Evolutionary conservation across 2,888 invertebrate genomes (phyloP).

Genomic region (Amitus sp.): DNA sequence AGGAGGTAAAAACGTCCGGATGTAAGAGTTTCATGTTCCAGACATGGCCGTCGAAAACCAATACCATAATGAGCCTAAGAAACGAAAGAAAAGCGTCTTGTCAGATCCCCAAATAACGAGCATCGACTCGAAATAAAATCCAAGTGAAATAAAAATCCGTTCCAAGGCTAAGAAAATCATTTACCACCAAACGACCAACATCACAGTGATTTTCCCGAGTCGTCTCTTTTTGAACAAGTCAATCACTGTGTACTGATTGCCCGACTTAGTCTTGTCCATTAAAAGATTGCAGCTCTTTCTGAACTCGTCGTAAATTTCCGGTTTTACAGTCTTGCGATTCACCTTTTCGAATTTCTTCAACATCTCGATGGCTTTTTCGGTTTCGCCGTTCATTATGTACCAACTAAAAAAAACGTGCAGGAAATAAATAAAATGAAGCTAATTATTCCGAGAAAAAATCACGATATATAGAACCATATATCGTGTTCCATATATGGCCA

Average conservation of each 20-base stretch:
- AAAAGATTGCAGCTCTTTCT: constrained; percentile 75
- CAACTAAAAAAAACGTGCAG: constrained; percentile 70
- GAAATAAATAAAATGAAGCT: too few relatives aligned
- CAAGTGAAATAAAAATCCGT: too few relatives aligned
- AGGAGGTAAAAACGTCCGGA: constrained; percentile 83
- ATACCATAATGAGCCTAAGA: constrained; percentile 79
- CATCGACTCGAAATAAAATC: too few relatives aligned
- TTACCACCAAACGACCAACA: constrained; percentile 83
- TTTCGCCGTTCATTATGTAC: constrained; percentile 85
- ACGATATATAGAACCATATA: too few relatives aligned
- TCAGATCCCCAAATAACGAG: too few relatives aligned
- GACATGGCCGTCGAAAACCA: constrained; percentile 90
- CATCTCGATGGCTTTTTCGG: constrained; percentile 81
- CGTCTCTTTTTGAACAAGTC: constrained; percentile 84
- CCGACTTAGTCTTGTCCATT: constrained; percentile 76
- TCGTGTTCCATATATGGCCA: too few relatives aligned
- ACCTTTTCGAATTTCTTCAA: constrained; percentile 83
- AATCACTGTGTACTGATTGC: constrained; percentile 78
- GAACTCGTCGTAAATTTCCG: constrained; percentile 80
- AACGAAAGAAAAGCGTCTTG: constrained; percentile 12
- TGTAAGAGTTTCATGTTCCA: constrained; percentile 87
- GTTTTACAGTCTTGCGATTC: constrained; percentile 79
- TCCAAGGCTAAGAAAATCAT: constrained; percentile 20
- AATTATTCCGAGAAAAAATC: too few relatives aligned
- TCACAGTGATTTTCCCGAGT: constrained; percentile 77